Base-by-base conservation (phyloP, 2,888 invertebrate species). In the Harmothoe impar region DNA sequence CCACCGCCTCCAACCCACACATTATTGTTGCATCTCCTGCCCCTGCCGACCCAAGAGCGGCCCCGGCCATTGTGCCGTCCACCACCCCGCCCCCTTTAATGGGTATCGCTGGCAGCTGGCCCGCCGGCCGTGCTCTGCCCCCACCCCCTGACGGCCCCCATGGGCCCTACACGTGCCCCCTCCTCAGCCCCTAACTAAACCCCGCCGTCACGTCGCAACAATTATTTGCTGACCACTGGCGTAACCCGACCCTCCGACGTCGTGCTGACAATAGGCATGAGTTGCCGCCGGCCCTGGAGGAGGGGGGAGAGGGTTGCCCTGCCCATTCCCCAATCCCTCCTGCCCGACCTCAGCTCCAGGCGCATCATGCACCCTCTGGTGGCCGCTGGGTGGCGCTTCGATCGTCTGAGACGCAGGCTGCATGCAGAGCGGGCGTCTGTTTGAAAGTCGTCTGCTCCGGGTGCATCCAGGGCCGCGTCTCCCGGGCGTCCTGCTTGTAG, bases 201-300 rank as follows among this genome's bases (percentile, higher is more conserved):
- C 81, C 81, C 81, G 43, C 35, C 81, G 81, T 81, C 35, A 81
- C 81, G 81, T 20, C 43, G 81, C 81, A 81, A 81, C 81, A 81
- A 81, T 81, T 81, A 81, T 81, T 81, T 81, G 25, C 81, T 81
- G 81, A 81, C 81, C 81, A 81, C 20, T 29, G 43, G 35, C 43
- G 81, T 81, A 81, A 81, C 81, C 43, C 81, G 81, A 81, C 23
- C 72, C 81, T 77, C 5, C 77, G 31, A 3, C 25, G 31, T 3
- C 77, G 17, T 15, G 43, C 25, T 29, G 29, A 77, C 31, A 77
- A 77, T 77, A 31, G 77, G 29, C 77, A n/a, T n/a, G 62, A n/a
- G 33, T 12, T 35, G 33, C 81, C 81, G 35, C 35, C 81, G 33
- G 81, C 43, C 81, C 81, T 81, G 81, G 81, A 81, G 81, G 81